phyloP scores from a whole-genome alignment of 2,888 invertebrate species.

The Coecobrya sp. region DNA sequence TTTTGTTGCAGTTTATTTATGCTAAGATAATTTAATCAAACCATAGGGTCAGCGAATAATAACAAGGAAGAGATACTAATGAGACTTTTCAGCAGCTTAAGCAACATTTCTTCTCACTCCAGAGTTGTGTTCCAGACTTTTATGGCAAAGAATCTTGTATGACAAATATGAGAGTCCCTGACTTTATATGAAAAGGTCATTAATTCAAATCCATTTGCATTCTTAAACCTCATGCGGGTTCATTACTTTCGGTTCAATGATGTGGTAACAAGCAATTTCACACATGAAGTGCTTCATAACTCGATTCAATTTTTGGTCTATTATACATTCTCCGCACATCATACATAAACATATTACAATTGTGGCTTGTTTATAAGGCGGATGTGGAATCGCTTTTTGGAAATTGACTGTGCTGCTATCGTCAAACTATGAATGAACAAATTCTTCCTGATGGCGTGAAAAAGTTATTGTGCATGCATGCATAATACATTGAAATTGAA shows the following conservation, averaged over 20 bases:
- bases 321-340: background rate
- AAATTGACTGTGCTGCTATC: background rate
- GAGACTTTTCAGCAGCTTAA: no score
- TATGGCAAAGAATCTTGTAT: no score
- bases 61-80: no score
- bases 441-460: constrained; percentile 11
- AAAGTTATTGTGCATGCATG: background rate
- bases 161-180: no score
- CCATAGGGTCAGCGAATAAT: no score
- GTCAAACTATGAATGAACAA: background rate
- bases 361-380: background rate
- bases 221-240: background rate
- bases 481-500: background rate
- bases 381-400: background rate
- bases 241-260: constrained; percentile 29
- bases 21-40: no score
- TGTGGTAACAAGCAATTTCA: constrained; percentile 64
- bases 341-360: background rate
- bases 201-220: constrained; percentile 8
- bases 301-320: constrained; percentile 34
- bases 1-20: no score
- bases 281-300: constrained; percentile 26
- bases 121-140: no score
- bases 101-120: no score
- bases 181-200: background rate